phyloP scores from a whole-genome alignment of 2,888 invertebrate genomes.

The Lymantria dispar region DNA sequence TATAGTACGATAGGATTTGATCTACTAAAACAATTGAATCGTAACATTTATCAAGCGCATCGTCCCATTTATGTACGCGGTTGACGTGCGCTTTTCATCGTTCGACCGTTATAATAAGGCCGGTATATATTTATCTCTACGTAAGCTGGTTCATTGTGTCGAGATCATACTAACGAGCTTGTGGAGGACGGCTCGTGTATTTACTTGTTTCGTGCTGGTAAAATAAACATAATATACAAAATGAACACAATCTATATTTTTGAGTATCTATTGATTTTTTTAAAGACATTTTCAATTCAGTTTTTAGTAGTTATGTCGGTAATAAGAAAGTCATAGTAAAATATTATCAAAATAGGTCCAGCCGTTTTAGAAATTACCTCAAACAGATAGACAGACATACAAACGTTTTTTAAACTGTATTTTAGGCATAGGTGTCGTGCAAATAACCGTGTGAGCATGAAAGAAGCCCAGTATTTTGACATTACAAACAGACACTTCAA shows the following conservation, averaged over 20 bases:
- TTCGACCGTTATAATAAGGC: conserved; percentile 58
- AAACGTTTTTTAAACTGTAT: no score
- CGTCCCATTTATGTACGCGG: conserved; percentile 30
- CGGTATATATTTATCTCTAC: conserved; percentile 48
- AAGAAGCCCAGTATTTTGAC: no score
- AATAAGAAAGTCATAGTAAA: no score
- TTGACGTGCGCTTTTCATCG: conserved; percentile 56
- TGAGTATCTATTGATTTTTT: no score
- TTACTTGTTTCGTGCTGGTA: conserved; percentile 11
- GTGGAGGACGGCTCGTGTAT: conserved; percentile 21
- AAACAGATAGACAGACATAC: no score
- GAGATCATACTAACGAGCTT: conserved; percentile 43
- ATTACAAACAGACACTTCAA: no score
- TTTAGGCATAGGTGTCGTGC: no score
- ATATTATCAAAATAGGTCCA: no score
- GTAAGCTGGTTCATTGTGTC: conserved; percentile 38
- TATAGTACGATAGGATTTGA: conserved; percentile 8
- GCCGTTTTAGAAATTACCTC: no score
- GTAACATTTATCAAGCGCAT: conserved; percentile 56
- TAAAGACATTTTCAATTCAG: no score
- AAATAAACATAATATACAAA: not conserved
- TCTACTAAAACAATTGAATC: conserved; percentile 50
- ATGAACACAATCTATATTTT: not conserved
- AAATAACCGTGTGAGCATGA: no score
- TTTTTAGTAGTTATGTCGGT: no score